These are phyloP conservation scores for Chloropsis cyanopogon DNA, from an alignment of 2,113 vertebrate species.

Conservation along the genomic window DNA sequence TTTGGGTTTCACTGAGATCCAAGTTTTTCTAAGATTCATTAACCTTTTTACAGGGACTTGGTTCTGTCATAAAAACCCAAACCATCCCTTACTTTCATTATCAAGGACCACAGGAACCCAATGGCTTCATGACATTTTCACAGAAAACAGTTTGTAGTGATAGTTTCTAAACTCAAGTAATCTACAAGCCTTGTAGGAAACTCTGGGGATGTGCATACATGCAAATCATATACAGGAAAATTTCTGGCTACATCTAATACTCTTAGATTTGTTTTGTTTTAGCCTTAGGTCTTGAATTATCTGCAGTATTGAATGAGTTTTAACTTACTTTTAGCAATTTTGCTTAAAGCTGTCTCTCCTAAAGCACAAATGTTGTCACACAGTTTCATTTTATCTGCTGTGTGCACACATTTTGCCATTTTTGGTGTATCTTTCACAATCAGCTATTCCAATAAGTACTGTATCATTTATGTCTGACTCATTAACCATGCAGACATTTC, in stretches of 20 bases:
- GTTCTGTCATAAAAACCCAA: background rate
- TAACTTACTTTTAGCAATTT: constrained; percentile 5
- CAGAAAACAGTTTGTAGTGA: background rate
- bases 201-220: background rate
- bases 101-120: background rate
- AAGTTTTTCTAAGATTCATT: constrained; percentile 10
- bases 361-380: background rate
- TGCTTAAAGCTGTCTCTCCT: background rate
- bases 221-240: constrained; percentile 23
- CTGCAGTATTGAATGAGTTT: constrained; percentile 12
- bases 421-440: constrained; percentile 30
- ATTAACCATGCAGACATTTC: constrained; percentile 41
- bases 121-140: constrained; percentile 21
- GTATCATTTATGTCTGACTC: constrained; percentile 22
- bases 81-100: background rate
- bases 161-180: background rate
- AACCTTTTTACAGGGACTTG: background rate
- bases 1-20: background rate
- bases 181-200: constrained; percentile 6
- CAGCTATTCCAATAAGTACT: constrained; percentile 7
- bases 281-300: constrained; percentile 35
- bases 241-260: background rate
- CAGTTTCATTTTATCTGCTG: constrained; percentile 37
- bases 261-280: background rate
- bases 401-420: constrained; percentile 27